Base-by-base conservation (phyloP, 2,797 vertebrate genomes). In the Petrocephalus sullivani region DNA sequence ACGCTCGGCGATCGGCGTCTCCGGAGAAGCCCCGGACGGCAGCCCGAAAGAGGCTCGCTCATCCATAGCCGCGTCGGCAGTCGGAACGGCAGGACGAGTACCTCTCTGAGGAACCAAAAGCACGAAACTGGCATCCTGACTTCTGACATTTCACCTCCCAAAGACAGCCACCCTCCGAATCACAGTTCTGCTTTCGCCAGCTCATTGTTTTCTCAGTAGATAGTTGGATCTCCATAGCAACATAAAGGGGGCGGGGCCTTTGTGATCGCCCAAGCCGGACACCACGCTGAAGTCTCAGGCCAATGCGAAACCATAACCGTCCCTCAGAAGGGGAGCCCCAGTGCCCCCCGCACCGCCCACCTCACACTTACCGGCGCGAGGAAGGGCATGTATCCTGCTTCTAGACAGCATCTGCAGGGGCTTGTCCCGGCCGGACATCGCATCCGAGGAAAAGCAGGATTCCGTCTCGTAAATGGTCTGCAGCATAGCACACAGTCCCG, bases 401-500 rank as follows among this genome's bases (percentile, higher is more conserved):
- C 93, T 95, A 87, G 91, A 92, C 94, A 98, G 94, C 92, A 97
- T 96, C 94, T 98, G 97, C 95, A 97, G 94, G 88, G 96, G 93
- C 93, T 96, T 96, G 90, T 96, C 97, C 87, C 91, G 94, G 94
- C 94, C 91, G 58, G 95, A 92, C 89, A 95, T 94, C 92, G 96
- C 94, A 93, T 93, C 93, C 92, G 97, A 95, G 81, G 97, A 98
- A 92, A 98, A 97, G 94, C 96, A 97, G 92, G 97, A 97, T 94
- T 98, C 97, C 0, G 97, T 97, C 95, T 98, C 97, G 91, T 97
- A 97, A 95, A 97, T 98, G 91, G 97, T 98, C 95, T 98, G 97
- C 95, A 98, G 95, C 97, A 98, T 97, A 93, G 96, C 95, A 94
- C 96, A 96, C 91, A 97, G 96, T 94, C 96, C 97, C 94, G 96